Evolutionary conservation across 1,140 invertebrate genomes (phyloP).

Genomic region (Lordiphosa collinella): DNA sequence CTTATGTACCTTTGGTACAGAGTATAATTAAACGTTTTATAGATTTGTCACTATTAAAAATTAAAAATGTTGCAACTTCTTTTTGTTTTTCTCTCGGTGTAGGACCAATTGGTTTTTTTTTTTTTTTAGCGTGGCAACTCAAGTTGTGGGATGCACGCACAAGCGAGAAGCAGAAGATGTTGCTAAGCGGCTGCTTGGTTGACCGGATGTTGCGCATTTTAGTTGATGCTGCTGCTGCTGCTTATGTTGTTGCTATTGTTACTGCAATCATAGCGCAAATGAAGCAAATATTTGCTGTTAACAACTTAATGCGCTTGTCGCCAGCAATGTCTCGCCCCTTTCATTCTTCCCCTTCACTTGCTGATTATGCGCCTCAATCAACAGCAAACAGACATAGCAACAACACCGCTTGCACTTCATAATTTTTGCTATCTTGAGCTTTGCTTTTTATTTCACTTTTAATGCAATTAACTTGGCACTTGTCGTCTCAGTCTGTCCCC

Average conservation of each 20-base stretch:
- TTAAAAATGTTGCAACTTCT: too few relatives aligned
- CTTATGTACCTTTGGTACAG: too few relatives aligned
- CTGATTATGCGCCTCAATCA: slow-evolving; percentile 76
- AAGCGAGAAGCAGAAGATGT: slow-evolving; percentile 39
- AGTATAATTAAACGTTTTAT: too few relatives aligned
- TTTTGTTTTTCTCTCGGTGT: background rate
- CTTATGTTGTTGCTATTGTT: slow-evolving; percentile 13
- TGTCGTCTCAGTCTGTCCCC: slow-evolving; percentile 49
- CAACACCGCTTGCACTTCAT: slow-evolving; percentile 57
- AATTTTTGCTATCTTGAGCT: slow-evolving; percentile 74
- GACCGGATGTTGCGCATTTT: slow-evolving; percentile 49
- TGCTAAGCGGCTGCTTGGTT: slow-evolving; percentile 26
- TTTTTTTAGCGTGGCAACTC: slow-evolving; percentile 40
- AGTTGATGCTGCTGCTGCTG: slow-evolving; percentile 30
- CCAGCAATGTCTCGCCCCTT: slow-evolving; percentile 14
- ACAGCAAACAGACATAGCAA: slow-evolving; percentile 35
- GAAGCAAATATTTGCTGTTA: slow-evolving; percentile 77
- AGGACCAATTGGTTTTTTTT: slow-evolving; percentile 3
- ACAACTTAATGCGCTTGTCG: slow-evolving; percentile 73
- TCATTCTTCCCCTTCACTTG: slow-evolving; percentile 5
- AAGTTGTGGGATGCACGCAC: slow-evolving; percentile 30
- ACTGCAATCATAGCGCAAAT: slow-evolving; percentile 71
- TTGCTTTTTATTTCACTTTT: slow-evolving; percentile 77
- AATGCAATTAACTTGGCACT: slow-evolving; percentile 76
- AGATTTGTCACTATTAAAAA: too few relatives aligned